Evolutionary conservation across 1,140 invertebrate genomes (phyloP).

Genomic region (Whitmania pigra): DNA sequence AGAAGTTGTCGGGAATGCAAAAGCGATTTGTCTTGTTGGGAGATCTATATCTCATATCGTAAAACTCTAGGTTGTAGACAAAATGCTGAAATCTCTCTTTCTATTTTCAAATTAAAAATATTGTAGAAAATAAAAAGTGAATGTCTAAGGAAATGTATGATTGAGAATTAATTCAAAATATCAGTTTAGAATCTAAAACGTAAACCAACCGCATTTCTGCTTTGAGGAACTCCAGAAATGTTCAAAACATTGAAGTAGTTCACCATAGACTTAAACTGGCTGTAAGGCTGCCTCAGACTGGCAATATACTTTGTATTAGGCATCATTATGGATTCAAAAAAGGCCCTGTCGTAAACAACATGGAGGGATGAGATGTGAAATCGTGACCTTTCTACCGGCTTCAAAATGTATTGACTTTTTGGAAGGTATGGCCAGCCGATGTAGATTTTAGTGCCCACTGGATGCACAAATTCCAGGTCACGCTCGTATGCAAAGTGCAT

Average conservation of each 20-base stretch:
- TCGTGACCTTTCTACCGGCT: neutral
- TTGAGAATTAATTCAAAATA: neutral
- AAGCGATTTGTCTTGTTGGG: conserved; percentile 24
- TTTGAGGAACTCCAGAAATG: neutral
- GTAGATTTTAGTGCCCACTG: conserved; percentile 26
- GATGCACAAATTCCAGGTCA: conserved; percentile 16
- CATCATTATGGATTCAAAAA: conserved; percentile 22
- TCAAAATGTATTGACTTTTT: conserved; percentile 23
- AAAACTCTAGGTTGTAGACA: conserved; percentile 31
- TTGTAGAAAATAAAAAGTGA: neutral
- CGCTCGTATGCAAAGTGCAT: conserved; percentile 18
- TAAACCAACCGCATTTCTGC: neutral
- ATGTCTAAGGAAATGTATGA: neutral
- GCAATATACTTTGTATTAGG: conserved; percentile 23
- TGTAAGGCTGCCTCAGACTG: conserved; percentile 25
- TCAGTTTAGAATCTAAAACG: neutral
- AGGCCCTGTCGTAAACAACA: conserved; percentile 14
- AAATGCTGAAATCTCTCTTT: conserved; percentile 26
- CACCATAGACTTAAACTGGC: conserved; percentile 26
- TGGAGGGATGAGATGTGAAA: conserved; percentile 23
- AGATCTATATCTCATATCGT: conserved; percentile 33
- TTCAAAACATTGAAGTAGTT: conserved; percentile 23
- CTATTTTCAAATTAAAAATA: conserved; percentile 9
- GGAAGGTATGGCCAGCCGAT: conserved; percentile 33
- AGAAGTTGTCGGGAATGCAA: conserved; percentile 36